Evolutionary conservation across 1,140 invertebrate species (phyloP), one percentile per base, ranked within the genome.

Genomic region (Aphelinus certus): DNA sequence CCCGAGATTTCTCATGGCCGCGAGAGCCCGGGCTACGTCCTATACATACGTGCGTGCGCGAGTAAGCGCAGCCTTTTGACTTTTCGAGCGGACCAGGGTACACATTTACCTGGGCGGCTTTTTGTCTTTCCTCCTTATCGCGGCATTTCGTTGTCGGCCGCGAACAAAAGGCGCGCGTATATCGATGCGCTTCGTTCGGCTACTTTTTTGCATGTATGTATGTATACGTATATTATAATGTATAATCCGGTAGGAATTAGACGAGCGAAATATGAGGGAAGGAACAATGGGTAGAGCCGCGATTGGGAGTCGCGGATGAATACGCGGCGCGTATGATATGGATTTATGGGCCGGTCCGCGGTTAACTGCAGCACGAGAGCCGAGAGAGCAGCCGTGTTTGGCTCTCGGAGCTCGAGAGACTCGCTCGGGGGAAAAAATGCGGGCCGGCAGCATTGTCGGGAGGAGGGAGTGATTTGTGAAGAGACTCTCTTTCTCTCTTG

Each of bases 381-480:
- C 26, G 26, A 26, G 26, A 26, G 26, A 26, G 26, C 0, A 26
- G 26, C 26, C 26, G 26, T 26, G 26, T 26, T 26, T 26, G 26
- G 26, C 26, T 26, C 26, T 26, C 26, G 26, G 26, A 26, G 26
- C 26, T 26, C 26, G 26, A 26, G 26, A 26, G 26, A 26, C 26
- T 26, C 26, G 26, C 26, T 26, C 26, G 26, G 10, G 2, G 48
- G 73, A 70, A 75, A 69, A 74, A 69, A 75, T 69, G 63, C 66
- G 55, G 51, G 61, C 7, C 7, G 47, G 63, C 42, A 57, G 76
- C 45, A 7, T 61, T 57, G 7, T 67, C 51, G 48, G 45, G 48
- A 70, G 64, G 56, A 26, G 73, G 62, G 71, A 85, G 84, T 86
- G 84, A 86, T 86, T 85, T 86, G 83, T 86, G 83, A 85, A 85